These are phyloP conservation scores for Gallinago undulata DNA, from an alignment of 2,113 vertebrate genomes.

Conservation along the genomic window DNA sequence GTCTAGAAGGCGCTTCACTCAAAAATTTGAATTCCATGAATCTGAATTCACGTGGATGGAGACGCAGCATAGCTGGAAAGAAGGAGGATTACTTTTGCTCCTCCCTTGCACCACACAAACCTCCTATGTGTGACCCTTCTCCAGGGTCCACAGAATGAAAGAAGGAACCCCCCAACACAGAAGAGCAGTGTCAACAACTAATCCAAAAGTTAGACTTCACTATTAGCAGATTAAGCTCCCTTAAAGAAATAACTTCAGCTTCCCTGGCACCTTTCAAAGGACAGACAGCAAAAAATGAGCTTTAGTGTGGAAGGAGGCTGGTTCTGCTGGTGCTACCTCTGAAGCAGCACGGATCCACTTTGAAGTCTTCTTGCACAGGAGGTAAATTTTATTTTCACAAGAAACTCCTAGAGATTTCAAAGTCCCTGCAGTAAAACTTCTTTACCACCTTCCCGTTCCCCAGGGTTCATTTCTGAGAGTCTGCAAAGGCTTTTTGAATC, in stretches of 20 bases:
- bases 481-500: neutral
- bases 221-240: neutral
- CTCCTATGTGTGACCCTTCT: neutral
- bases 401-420: neutral
- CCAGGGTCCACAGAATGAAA: neutral
- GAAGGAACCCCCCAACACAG: too few species aligned
- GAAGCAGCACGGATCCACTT: neutral
- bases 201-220: neutral
- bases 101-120: neutral
- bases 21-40: neutral
- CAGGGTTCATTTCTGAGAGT: accelerated
- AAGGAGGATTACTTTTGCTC: neutral
- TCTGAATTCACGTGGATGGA: neutral
- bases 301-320: neutral
- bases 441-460: neutral
- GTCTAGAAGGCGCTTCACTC: neutral
- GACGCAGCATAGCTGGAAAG: neutral
- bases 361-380: neutral
- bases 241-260: neutral
- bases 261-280: neutral
- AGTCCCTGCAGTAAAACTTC: too few species aligned
- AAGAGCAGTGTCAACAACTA: neutral
- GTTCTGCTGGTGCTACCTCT: neutral
- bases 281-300: neutral
- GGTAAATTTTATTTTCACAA: neutral